These are phyloP conservation scores for Kuschelorhynchus macadamiae DNA, from an alignment of 2,888 invertebrate species.

Conservation along the genomic window DNA sequence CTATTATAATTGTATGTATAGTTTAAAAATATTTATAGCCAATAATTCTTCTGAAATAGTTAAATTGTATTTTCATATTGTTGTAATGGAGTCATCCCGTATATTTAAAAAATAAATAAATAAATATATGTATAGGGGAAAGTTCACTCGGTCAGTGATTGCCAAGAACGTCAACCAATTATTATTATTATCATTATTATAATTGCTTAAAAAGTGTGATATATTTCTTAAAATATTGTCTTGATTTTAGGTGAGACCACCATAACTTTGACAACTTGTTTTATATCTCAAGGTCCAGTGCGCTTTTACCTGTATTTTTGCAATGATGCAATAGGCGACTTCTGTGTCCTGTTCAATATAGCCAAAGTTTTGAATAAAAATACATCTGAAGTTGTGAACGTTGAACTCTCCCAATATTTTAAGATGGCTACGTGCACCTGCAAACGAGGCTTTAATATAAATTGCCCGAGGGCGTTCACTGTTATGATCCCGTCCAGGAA, in stretches of 20 bases:
- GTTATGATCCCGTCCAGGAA: slow-evolving; percentile 61
- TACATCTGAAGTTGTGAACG: not conserved
- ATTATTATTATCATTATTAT: no score
- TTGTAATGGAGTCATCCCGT: no score
- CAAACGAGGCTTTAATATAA: slow-evolving; percentile 45
- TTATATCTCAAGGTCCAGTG: slow-evolving; percentile 39
- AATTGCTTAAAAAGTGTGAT: no score
- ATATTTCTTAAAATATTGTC: no score
- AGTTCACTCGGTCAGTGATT: no score
- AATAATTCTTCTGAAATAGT: no score
- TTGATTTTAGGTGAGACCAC: slow-evolving; percentile 23
- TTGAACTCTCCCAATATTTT: slow-evolving; percentile 34
- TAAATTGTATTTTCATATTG: no score
- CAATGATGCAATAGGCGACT: slow-evolving; percentile 59
- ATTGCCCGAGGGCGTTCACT: slow-evolving; percentile 58
- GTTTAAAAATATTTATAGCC: no score
- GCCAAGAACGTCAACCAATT: no score
- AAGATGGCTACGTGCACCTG: slow-evolving; percentile 52
- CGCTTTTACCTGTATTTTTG: slow-evolving; percentile 56
- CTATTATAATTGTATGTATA: no score
- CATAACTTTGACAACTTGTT: slow-evolving; percentile 33
- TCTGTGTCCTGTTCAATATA: slow-evolving; percentile 55
- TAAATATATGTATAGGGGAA: no score
- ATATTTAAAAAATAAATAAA: no score
- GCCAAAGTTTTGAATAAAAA: slow-evolving; percentile 15